Base-by-base conservation (phyloP, 2,888 invertebrate genomes). In the Lasioglossum figueresi region DNA sequence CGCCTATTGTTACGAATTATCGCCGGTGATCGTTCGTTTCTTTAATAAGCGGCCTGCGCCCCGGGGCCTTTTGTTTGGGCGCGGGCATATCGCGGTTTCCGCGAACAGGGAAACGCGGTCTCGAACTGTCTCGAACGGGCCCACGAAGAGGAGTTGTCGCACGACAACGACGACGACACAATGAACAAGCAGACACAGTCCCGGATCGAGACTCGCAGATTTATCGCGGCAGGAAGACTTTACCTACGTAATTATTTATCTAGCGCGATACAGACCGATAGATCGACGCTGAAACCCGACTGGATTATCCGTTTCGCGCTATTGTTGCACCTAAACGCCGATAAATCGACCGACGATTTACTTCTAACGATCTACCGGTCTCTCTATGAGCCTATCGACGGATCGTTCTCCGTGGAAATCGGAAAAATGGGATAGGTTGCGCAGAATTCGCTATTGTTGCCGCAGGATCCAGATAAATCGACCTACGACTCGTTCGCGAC, bases 1-100 rank as follows among this genome's bases (percentile, higher is more conserved):
- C 86, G 86, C 86, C 86, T 86, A 87, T 87, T 87, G 86, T 87
- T 86, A 56, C 82, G 86, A 86, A 86, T 86, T 82, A 86, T 86
- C 86, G 86, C 76, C 70, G 82, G 71, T 79, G 86, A 86, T 86
- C 86, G 86, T 85, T 84, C 84, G 83, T 78, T 78, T 82, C 86
- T 82, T 86, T 87, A 87, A 87, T 87, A 87, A 86, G 86, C 77
- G 37, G 37, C 12, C 23, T 52, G 52, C 10, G n/a, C 34, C 66
- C 66, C 63, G 56, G 56, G 78, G 79, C 16, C 85, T 83, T 87
- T 87, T 87, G 86, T 87, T 87, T 82, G 79, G 82, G 76, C 75
- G 70, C 59, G 19, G 52, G 34, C 59, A 48, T 68, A 68, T 68
- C 68, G 56, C 79, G 71, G 66, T 87, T 87, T 80, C 77, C 80